A percentile compares a stretch with the other conserved stretches of the same genome.
Evolutionary conservation across 2,113 vertebrate genomes (phyloP).

Genomic region (Pionites leucogaster): DNA sequence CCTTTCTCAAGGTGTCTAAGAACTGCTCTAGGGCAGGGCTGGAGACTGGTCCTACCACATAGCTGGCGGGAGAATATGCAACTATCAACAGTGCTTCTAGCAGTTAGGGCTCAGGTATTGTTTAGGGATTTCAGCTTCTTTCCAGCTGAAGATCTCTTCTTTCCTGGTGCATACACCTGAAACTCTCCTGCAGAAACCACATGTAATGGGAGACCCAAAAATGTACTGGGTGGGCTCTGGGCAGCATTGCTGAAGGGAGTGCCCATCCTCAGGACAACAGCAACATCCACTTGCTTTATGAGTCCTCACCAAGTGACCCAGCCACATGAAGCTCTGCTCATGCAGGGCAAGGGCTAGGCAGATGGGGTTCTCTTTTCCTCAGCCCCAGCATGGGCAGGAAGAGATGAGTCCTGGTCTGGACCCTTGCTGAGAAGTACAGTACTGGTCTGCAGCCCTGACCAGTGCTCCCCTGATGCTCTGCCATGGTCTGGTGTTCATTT

Average conservation of each 20-base stretch:
- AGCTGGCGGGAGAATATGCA: not conserved
- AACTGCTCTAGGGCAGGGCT: not conserved
- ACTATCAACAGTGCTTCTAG: not conserved
- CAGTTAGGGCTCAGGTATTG: not conserved
- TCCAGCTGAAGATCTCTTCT: not conserved
- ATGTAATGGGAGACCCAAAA: not conserved
- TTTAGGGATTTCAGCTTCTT: not conserved
- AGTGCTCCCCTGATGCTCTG: not conserved
- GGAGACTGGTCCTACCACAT: not conserved
- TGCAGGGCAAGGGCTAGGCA: not conserved
- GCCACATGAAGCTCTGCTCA: not conserved
- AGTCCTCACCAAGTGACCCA: not conserved
- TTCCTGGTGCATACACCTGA: not conserved
- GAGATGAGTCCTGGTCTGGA: not conserved
- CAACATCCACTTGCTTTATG: not conserved
- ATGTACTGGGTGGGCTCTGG: not conserved
- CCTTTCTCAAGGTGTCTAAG: not conserved
- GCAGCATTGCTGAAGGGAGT: not conserved
- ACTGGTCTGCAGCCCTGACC: rapidly evolving
- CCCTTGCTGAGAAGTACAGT: not conserved
- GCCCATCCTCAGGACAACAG: not conserved
- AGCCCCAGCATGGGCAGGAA: not conserved
- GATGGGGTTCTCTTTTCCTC: not conserved
- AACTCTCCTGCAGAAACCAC: not conserved
- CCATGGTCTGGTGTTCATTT: not conserved